Conservation (phyloP, 2,888 invertebrate species). For the Orchesella flavescens region DNA sequence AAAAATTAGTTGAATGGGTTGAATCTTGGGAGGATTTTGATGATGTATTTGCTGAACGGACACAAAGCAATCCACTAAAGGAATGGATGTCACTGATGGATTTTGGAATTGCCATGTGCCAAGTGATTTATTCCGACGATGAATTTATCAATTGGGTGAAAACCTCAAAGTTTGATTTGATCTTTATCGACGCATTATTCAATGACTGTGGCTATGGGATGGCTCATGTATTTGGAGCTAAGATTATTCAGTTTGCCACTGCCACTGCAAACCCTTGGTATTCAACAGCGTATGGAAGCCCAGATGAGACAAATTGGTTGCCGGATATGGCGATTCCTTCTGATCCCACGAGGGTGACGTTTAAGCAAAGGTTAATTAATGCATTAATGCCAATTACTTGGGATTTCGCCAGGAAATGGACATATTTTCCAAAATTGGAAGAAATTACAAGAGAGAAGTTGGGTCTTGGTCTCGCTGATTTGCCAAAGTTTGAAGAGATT, state of each 20-base stretch:
- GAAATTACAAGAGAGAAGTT: slow-evolving; percentile 5
- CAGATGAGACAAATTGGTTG: slow-evolving; percentile 41
- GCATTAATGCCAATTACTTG: slow-evolving; percentile 46
- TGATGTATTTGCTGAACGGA: slow-evolving; percentile 33
- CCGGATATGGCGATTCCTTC: slow-evolving; percentile 48
- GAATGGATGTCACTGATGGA: slow-evolving; percentile 22
- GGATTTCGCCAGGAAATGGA: slow-evolving; percentile 38
- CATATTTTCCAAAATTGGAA: slow-evolving; percentile 23
- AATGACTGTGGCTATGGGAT: slow-evolving; percentile 64
- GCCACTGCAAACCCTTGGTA: slow-evolving; percentile 39
- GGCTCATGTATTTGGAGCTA: slow-evolving; percentile 20
- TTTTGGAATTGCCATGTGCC: slow-evolving; percentile 23
- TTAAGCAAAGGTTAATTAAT: slow-evolving; percentile 49
- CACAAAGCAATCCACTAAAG: neutral
- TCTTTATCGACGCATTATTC: slow-evolving; percentile 51
- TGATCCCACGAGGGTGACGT: slow-evolving; percentile 37
- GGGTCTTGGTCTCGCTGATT: neutral
- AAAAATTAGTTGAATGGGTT: slow-evolving; percentile 16
- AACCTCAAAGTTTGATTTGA: slow-evolving; percentile 46
- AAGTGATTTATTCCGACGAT: slow-evolving; percentile 28
- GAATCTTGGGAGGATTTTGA: slow-evolving; percentile 23
- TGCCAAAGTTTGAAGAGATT: slow-evolving; percentile 29
- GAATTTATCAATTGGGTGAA: slow-evolving; percentile 57
- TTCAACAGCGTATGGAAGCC: slow-evolving; percentile 16
- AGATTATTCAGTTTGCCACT: slow-evolving; percentile 26